Evolutionary conservation across 2,888 invertebrate species (phyloP), one percentile per base, ranked within the genome.

Genomic region (Melinaea menophilus): DNA sequence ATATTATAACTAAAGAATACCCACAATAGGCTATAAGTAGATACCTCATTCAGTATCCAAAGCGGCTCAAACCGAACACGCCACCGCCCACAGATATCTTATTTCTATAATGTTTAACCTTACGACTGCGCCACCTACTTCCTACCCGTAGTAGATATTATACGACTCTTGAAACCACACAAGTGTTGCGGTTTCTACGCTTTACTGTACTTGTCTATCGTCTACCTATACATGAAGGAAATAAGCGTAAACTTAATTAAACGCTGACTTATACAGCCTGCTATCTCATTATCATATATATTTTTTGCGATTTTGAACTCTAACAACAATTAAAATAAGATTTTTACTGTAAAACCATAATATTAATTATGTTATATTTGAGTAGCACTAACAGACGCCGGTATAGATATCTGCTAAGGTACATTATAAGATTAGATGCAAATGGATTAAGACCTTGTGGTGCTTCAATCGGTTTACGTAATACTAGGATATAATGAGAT

Each of bases 81-180:
- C 76, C 77, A 76, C 78, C 77, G 75, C 79, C 80, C 80, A 79
- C 81, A 79, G 80, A 87, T 91, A 91, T 91, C 91, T 91, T 86
- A 85, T 91, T 91, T 90, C 91, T 90, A 77, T 83, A 86, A 84
- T 85, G 81, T 90, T 91, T 91, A 91, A 91, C 91, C 91, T 90
- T 88, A 89, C 84, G 86, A 85, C 84, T 86, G 86, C 83, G 73
- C 77, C 80, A 75, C 80, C 81, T 80, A 82, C 83, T 89, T 88
- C 88, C 89, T 82, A 88, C 88, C 86, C 85, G 78, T 77, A 75
- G 81, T 82, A 79, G 78, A 80, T 80, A 84, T 82, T 71, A 73
- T 85, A 87, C 88, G 86, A 87, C 84, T 91, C 79, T 80, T 69
- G 91, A 91, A 91, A 81, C 90, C 91, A 71, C 72, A 82, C 79